These are phyloP conservation scores for Eudemis profundana DNA, from an alignment of 2,888 invertebrate genomes.

Conservation along the genomic window DNA sequence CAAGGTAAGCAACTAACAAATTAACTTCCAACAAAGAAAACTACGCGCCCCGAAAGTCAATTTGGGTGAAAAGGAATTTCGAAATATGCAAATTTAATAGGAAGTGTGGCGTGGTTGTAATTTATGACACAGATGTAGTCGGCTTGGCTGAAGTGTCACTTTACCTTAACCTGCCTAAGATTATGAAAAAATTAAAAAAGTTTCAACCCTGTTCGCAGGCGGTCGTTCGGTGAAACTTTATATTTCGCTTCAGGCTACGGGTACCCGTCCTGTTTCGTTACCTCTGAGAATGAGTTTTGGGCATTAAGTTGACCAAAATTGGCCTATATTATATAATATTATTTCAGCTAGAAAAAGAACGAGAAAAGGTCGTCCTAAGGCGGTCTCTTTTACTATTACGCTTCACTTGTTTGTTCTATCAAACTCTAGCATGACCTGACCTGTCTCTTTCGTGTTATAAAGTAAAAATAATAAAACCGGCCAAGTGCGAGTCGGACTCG, in stretches of 20 bases:
- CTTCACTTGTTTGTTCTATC: too few relatives aligned
- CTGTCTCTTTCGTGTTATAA: too few relatives aligned
- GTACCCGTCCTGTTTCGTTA: constrained; percentile 3
- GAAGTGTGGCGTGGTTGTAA: not conserved
- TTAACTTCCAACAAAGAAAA: constrained; percentile 13
- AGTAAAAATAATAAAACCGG: too few relatives aligned
- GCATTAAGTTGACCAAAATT: not conserved
- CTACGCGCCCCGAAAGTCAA: constrained; percentile 15
- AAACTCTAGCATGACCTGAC: too few relatives aligned
- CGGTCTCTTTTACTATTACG: too few relatives aligned
- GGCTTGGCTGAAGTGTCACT: constrained; percentile 17
- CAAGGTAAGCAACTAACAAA: constrained; percentile 18
- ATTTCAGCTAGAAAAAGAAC: too few relatives aligned
- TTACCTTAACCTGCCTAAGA: constrained; percentile 5
- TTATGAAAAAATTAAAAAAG: constrained; percentile 40
- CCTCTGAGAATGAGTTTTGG: constrained; percentile 6
- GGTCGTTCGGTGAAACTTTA: constrained; percentile 12
- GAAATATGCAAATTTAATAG: constrained; percentile 36
- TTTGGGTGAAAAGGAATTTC: constrained; percentile 24
- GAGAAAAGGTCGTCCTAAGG: too few relatives aligned
- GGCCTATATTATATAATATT: too few relatives aligned
- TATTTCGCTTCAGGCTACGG: not conserved
- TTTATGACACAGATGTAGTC: constrained; percentile 29
- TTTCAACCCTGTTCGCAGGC: constrained; percentile 1
- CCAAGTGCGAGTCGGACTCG: too few relatives aligned